Percentiles rank a stretch among this genome's conserved stretches.
These are phyloP conservation scores for Bombus confusus DNA, from an alignment of 1,140 invertebrate species.

Conservation along the genomic window DNA sequence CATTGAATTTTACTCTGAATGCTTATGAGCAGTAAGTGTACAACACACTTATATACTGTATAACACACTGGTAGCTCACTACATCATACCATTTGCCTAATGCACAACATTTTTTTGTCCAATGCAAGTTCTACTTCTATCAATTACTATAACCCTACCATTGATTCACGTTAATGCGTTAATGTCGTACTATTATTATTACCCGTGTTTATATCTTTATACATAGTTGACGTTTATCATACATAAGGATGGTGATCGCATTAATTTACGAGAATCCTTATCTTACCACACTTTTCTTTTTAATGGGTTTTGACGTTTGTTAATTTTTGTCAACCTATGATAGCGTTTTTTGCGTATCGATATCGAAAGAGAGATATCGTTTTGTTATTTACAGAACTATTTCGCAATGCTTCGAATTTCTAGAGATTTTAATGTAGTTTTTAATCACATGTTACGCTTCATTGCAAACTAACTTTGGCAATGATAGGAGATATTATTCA, in stretches of 20 bases:
- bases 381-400: not conserved
- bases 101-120: not conserved
- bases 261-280: not conserved
- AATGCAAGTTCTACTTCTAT: not conserved
- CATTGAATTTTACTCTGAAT: too few relatives aligned
- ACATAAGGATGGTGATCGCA: not conserved
- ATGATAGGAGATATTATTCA: not conserved
- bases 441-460: not conserved
- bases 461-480: not conserved
- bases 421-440: not conserved
- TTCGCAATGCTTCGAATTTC: not conserved
- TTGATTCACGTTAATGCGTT: not conserved
- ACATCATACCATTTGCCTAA: too few relatives aligned
- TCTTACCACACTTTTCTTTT: not conserved
- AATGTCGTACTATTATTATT: not conserved
- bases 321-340: not conserved
- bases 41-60: too few relatives aligned
- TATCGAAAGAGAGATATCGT: not conserved
- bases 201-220: not conserved
- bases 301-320: not conserved
- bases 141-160: not conserved
- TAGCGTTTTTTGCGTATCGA: not conserved
- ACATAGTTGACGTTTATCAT: not conserved
- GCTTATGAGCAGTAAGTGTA: too few relatives aligned
- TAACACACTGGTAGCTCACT: too few relatives aligned